phyloP scores from a whole-genome alignment of 2,113 vertebrate genomes.

The Dicerorhinus sumatrensis region DNA sequence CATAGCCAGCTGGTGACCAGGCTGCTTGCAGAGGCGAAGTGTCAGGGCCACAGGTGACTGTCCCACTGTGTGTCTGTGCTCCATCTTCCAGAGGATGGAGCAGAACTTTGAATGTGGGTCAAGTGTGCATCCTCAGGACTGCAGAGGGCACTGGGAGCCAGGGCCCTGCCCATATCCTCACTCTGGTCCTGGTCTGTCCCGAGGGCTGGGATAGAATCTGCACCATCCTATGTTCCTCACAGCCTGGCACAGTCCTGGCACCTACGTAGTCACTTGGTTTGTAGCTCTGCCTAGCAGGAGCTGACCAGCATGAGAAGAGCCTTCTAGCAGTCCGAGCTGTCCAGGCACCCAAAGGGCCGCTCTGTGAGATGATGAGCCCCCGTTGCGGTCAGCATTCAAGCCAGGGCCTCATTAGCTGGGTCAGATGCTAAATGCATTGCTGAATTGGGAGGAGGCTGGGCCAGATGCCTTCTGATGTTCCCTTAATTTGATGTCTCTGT shows the following conservation, averaged over 20 bases:
- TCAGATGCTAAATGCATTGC: background rate
- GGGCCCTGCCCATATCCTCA: no score
- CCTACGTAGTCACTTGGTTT: no score
- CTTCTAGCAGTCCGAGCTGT: background rate
- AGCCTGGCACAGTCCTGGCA: background rate
- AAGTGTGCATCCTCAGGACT: background rate
- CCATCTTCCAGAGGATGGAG: background rate
- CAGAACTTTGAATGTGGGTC: background rate
- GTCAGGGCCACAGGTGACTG: background rate
- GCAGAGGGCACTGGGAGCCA: background rate
- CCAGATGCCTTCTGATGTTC: background rate
- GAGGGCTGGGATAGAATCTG: background rate
- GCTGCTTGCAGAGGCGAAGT: background rate
- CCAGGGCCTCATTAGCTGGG: background rate
- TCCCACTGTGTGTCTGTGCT: background rate
- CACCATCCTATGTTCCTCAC: background rate
- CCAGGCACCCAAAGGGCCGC: background rate
- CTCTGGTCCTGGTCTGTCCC: no score
- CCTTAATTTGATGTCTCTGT: background rate
- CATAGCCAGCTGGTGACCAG: background rate
- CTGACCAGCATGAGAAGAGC: background rate
- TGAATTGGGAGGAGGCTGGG: background rate
- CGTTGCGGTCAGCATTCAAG: rapidly evolving
- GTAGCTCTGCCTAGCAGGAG: background rate
- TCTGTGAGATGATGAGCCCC: background rate